A percentile compares a stretch with the other conserved stretches of the same genome.
Conservation (phyloP, 2,888 invertebrate genomes). For the Caenorhabditis angaria region DNA sequence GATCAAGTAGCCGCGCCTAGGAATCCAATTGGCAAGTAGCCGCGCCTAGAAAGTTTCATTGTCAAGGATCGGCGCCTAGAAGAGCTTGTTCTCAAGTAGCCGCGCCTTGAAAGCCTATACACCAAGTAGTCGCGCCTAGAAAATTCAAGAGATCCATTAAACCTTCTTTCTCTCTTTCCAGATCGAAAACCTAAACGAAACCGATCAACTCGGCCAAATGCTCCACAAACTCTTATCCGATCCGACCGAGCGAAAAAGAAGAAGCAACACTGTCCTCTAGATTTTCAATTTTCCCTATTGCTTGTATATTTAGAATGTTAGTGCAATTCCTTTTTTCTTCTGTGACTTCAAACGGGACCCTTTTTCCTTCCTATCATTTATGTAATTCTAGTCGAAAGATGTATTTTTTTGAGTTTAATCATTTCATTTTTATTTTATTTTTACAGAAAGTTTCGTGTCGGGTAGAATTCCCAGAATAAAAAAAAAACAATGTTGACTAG, state of each 20-base stretch:
- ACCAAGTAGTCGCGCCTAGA: not conserved
- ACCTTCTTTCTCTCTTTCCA: slow-evolving; percentile 24
- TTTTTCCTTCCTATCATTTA: not conserved
- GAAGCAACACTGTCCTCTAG: slow-evolving; percentile 59
- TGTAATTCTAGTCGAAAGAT: not conserved
- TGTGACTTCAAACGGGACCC: slow-evolving; percentile 9
- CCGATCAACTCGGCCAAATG: slow-evolving; percentile 55
- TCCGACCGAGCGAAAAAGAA: slow-evolving; percentile 49
- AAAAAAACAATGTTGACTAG: too few species aligned
- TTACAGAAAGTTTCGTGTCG: not conserved
- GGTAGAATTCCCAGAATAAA: not conserved
- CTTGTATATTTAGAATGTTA: not conserved
- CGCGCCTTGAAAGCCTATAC: too few species aligned
- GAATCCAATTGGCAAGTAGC: too few species aligned
- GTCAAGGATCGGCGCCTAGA: not conserved
- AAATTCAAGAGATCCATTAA: not conserved
- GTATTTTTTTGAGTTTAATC: too few species aligned
- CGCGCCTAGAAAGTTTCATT: not conserved
- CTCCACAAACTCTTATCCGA: slow-evolving; percentile 52
- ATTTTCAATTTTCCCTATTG: not conserved
- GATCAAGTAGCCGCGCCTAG: too few species aligned
- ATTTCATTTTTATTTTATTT: not conserved
- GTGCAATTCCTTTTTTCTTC: not conserved
- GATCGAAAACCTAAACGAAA: slow-evolving; percentile 51
- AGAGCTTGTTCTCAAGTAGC: too few species aligned